Conservation (phyloP, 2,113 vertebrate species). For the Crypturellus undulatus region DNA sequence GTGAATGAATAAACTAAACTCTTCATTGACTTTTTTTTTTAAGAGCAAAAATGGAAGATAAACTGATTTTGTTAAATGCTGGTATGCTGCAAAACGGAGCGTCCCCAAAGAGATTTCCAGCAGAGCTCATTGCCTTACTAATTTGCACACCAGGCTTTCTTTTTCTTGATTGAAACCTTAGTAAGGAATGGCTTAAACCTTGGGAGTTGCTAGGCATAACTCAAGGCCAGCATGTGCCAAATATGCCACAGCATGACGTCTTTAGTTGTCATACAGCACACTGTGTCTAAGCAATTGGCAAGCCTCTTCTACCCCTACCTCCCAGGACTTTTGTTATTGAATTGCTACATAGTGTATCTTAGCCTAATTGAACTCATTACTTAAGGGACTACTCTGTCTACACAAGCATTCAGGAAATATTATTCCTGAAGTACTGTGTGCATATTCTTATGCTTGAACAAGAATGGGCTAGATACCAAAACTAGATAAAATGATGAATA, state of each 20-base stretch:
- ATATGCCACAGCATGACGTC: slow-evolving; percentile 46
- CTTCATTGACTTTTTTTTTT: neutral
- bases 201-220: slow-evolving; percentile 18
- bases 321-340: slow-evolving; percentile 60
- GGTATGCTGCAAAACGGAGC: neutral
- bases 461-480: neutral
- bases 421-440: neutral
- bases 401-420: slow-evolving; percentile 39
- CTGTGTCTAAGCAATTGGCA: slow-evolving; percentile 38
- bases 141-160: neutral
- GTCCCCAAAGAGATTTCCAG: slow-evolving; percentile 34
- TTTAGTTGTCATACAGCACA: slow-evolving; percentile 41
- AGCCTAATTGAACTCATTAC: slow-evolving; percentile 61
- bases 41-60: slow-evolving; percentile 5
- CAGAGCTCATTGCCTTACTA: neutral
- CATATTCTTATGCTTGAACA: neutral
- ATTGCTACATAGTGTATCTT: slow-evolving; percentile 50
- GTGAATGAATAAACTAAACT: slow-evolving; percentile 23
- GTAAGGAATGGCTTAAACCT: slow-evolving; percentile 17
- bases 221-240: slow-evolving; percentile 44
- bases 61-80: slow-evolving; percentile 28
- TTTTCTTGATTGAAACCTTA: slow-evolving; percentile 22
- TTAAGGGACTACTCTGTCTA: slow-evolving; percentile 53
- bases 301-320: slow-evolving; percentile 14
- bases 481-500: neutral